Conservation (phyloP, 1,140 invertebrate genomes). For the Sycobia sp. region DNA sequence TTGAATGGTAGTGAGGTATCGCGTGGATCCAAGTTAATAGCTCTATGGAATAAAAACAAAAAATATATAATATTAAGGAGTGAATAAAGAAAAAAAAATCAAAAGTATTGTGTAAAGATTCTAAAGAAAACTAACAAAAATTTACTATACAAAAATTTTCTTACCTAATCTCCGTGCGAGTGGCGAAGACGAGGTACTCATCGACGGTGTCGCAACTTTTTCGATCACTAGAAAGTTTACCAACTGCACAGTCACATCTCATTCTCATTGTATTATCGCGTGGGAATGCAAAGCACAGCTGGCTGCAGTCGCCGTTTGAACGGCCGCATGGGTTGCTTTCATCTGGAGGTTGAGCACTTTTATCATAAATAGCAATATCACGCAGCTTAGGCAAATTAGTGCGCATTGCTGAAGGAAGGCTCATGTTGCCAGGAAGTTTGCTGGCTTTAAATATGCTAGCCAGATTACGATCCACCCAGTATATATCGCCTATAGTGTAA, state of each 20-base stretch:
- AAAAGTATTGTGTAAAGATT: no score
- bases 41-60: slow-evolving; percentile 54
- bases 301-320: slow-evolving; percentile 85
- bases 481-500: slow-evolving; percentile 68
- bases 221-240: slow-evolving; percentile 69
- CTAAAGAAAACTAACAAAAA: no score
- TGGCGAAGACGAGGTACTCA: slow-evolving; percentile 90
- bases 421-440: slow-evolving; percentile 75
- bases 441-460: slow-evolving; percentile 85
- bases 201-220: slow-evolving; percentile 80
- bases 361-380: slow-evolving; percentile 90
- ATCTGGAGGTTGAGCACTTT: slow-evolving; percentile 82
- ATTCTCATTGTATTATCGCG: slow-evolving; percentile 54
- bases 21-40: slow-evolving; percentile 81
- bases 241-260: slow-evolving; percentile 88
- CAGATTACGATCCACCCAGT: slow-evolving; percentile 96
- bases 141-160: no score
- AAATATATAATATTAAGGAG: no score
- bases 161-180: slow-evolving; percentile 80
- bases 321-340: slow-evolving; percentile 78
- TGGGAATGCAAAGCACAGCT: slow-evolving; percentile 94
- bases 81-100: no score
- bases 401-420: slow-evolving; percentile 72
- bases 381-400: slow-evolving; percentile 83
- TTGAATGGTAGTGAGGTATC: slow-evolving; percentile 83